Base-by-base conservation (phyloP, 2,888 invertebrate species). In the Clanis bilineata region DNA sequence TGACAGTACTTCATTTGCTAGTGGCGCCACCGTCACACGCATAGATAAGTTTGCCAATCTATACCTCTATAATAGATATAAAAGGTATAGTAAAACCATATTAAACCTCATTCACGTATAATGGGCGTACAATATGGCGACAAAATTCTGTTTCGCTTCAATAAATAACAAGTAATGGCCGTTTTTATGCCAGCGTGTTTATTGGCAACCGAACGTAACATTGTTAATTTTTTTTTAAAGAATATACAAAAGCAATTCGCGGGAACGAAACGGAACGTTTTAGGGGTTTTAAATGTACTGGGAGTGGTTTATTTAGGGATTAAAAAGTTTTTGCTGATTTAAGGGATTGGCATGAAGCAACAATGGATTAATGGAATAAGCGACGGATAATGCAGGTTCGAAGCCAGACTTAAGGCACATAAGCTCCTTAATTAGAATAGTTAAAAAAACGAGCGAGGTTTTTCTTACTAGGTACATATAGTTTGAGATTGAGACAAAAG, bases 91-190 rank as follows among this genome's bases (percentile, higher is more conserved):
- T 41, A 41, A 41, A 41, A 18, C 18, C 41, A 41, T 41, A 41
- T 41, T 41, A 41, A 41, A 18, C 41, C 41, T 41, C 41, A 41
- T 41, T 41, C 41, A 7, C 41, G 41, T 41, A 41, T 18, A 28
- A 18, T 51, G 51, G 28, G 18, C 51, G 28, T 18, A 32, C 51
- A 51, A 51, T 51, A 51, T 28, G 51, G 51, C 32, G 51, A 51
- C 51, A 32, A 51, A 32, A 51, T 51, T 51, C 32, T 51, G 10
- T 51, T 51, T 51, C 28, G 6, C 18, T 6, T 32, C 51, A n/a
- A 32, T 51, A 51, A 51, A 51, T 51, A 32, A 51, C 32, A 18
- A 12, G 45, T 32, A 51, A 51, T 51, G 28, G 51, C 9, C 18
- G 18, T 51, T 51, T 51, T 51, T 51, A 51, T 51, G 18, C 51